Evolutionary conservation across 2,888 invertebrate species (phyloP).

Genomic region (Marasmarcha lunaedactyla): DNA sequence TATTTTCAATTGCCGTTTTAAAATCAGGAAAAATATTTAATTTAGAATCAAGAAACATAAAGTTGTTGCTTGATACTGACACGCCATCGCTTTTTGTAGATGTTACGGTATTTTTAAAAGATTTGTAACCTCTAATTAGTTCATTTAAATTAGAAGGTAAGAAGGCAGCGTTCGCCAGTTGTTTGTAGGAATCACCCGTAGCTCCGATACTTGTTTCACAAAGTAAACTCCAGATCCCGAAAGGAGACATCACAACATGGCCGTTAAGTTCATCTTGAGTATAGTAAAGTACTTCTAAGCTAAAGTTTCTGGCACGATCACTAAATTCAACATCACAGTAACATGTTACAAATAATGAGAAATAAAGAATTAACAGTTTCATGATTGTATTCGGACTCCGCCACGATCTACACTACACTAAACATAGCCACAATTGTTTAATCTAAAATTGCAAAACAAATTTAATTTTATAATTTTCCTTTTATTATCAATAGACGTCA

Average conservation of each 20-base stretch:
- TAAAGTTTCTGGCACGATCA: conserved; percentile 50
- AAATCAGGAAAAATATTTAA: too few relatives aligned
- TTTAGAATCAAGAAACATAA: conserved; percentile 48
- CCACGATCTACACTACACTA: too few relatives aligned
- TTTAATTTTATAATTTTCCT: too few relatives aligned
- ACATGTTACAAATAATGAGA: too few relatives aligned
- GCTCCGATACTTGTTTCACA: conserved; percentile 52
- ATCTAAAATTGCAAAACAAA: too few relatives aligned
- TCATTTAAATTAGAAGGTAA: conserved; percentile 33
- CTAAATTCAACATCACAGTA: conserved; percentile 26
- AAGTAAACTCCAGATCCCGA: conserved; percentile 63
- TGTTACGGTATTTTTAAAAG: conserved; percentile 33
- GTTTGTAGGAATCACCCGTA: conserved; percentile 36
- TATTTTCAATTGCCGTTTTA: too few relatives aligned
- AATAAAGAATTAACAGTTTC: too few relatives aligned
- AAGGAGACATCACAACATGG: conserved; percentile 58
- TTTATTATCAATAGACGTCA: too few relatives aligned
- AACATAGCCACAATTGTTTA: too few relatives aligned
- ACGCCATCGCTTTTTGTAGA: conserved; percentile 39
- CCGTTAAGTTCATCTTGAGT: conserved; percentile 43
- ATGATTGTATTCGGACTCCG: too few relatives aligned
- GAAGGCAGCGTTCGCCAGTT: conserved; percentile 40
- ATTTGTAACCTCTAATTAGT: conserved; percentile 36
- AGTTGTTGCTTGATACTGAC: conserved; percentile 43
- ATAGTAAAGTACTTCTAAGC: conserved; percentile 45